Evolutionary conservation across 2,113 vertebrate species (phyloP).

Genomic region (Leuciscus idus): DNA sequence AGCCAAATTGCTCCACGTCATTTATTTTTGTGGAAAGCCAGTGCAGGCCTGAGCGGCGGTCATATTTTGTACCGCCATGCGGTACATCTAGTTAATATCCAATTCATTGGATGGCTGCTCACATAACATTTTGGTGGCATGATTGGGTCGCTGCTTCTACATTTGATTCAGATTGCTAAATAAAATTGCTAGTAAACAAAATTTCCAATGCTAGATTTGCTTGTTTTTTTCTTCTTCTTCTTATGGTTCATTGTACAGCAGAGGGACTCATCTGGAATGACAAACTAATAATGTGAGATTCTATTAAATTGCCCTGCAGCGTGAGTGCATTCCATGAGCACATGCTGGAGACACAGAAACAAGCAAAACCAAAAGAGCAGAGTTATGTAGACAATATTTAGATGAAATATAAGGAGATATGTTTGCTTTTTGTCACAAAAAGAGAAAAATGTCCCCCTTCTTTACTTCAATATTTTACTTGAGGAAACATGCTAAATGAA

Average conservation of each 20-base stretch:
- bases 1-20: too few species aligned
- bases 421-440: background rate
- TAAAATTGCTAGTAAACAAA: background rate
- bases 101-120: background rate
- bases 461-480: background rate
- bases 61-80: too few species aligned
- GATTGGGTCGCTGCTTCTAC: background rate
- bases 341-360: background rate
- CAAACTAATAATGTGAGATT: background rate
- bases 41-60: too few species aligned
- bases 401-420: background rate
- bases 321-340: background rate
- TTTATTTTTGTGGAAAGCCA: too few species aligned
- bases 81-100: too few species aligned
- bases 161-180: background rate
- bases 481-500: background rate
- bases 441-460: background rate
- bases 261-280: background rate
- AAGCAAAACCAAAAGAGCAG: background rate
- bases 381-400: background rate
- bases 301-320: constrained; percentile 1
- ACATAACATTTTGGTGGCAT: background rate
- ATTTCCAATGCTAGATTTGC: background rate
- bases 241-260: background rate
- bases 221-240: background rate